phyloP scores from a whole-genome alignment of 2,888 invertebrate species.

The Drosophila aldrichi region DNA sequence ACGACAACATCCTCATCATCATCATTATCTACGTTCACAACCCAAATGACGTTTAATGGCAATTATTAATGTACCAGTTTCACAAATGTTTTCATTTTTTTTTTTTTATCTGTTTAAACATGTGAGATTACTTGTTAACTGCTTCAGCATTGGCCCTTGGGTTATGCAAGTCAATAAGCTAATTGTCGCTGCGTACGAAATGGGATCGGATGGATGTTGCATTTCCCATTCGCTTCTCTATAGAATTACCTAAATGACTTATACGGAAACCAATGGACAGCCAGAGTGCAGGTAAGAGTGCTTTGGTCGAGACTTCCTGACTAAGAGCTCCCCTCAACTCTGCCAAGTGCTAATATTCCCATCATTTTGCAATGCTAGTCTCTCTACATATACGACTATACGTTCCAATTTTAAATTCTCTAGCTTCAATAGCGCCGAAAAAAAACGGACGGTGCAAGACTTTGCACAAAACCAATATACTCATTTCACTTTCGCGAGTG shows the following conservation, averaged over 20 bases:
- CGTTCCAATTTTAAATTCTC: no score
- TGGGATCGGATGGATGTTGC: background rate
- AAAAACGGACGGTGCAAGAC: no score
- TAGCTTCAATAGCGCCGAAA: no score
- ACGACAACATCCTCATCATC: background rate
- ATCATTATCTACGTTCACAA: slow-evolving; percentile 3
- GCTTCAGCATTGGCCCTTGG: slow-evolving; percentile 3
- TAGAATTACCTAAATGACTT: background rate
- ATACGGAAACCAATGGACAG: no score
- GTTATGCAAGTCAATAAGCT: slow-evolving; percentile 19
- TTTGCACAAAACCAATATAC: no score
- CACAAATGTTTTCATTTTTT: slow-evolving; percentile 8
- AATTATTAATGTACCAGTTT: slow-evolving; percentile 75
- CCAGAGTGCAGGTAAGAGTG: no score
- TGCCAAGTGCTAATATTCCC: no score
- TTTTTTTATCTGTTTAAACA: slow-evolving; percentile 21
- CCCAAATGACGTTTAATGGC: slow-evolving; percentile 62
- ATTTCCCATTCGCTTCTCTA: background rate
- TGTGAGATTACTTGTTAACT: slow-evolving; percentile 42
- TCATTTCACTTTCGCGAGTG: no score
- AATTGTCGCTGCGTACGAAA: background rate
- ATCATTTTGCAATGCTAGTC: no score
- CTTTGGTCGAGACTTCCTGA: no score
- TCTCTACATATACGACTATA: no score
- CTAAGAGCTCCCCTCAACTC: no score